Base-by-base conservation (phyloP, 2,888 invertebrate genomes). In the Leptarthrus brevirostris region DNA sequence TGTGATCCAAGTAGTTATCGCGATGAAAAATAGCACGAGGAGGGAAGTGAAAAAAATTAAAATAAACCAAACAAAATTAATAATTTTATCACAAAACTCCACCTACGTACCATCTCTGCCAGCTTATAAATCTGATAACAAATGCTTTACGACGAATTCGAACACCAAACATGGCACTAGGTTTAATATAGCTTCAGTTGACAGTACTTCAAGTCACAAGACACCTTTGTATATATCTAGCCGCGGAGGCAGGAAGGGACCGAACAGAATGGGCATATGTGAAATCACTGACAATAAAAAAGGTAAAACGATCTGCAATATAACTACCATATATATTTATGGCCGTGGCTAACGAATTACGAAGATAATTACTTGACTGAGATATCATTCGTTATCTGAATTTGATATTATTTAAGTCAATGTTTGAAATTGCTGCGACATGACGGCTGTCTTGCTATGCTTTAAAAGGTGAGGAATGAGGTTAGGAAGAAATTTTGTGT, bases 291-390 rank as follows among this genome's bases (percentile, higher is more conserved):
- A 20, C 61, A 40, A 18, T 61, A 18, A 12, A 61, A 61, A 36
- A 44, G 24, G 44, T 44, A 64, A 64, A 64, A 24, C 64, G 64
- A 64, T 64, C 64, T 44, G 24, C 64, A 44, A 24, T 64, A 24
- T 64, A 44, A 64, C 64, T 64, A 64, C 64, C 64, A 64, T 64
- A 44, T 44, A 64, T 64, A 64, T 64, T 64, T 64, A 64, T 64
- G 64, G 64, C 64, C 44, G 18, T 47, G 64, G 24, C 64, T 47
- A 22, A 44, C 44, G 64, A 64, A 64, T 64, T 47, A 64, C 47
- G 40, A 26, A 47, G 64, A 64, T 64, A 64, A 64, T 64, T 44
- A 64, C 12, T 36, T 30, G 30, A 3, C 30, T 30, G 30, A 30
- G 30, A 30, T 30, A 30, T 30, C n/a, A n/a, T n/a, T n/a, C 44